A percentile compares a stretch with the other conserved stretches of the same genome.
These are phyloP conservation scores for Drosophila bocki DNA, from an alignment of 1,140 invertebrate genomes.

Conservation along the genomic window DNA sequence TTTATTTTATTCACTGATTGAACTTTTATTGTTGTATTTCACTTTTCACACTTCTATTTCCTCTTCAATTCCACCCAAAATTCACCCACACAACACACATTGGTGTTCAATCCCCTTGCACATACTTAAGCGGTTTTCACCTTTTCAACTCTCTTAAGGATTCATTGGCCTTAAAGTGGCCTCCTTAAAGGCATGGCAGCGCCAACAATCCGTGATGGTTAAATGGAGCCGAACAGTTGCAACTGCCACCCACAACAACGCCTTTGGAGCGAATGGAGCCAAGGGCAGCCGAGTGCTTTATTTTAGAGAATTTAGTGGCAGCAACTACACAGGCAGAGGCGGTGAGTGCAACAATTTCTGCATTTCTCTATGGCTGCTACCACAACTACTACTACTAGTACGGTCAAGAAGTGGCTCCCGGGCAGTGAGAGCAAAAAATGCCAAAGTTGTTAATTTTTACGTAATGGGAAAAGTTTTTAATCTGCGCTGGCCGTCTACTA, in stretches of 20 bases:
- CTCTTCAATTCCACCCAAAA: constrained; percentile 4
- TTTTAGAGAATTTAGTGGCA: constrained; percentile 68
- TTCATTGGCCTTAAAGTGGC: constrained; percentile 37
- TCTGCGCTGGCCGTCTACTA: constrained; percentile 41
- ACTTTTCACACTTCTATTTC: neutral
- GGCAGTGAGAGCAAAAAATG: constrained; percentile 38
- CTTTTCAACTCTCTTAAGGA: constrained; percentile 9
- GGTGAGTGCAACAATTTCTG: constrained; percentile 62
- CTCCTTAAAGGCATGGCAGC: constrained; percentile 26
- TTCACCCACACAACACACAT: neutral
- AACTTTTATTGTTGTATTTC: neutral
- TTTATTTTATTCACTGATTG: neutral
- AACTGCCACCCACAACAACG: constrained; percentile 22
- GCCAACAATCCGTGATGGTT: constrained; percentile 44
- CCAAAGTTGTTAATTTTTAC: constrained; percentile 77
- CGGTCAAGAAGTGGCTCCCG: constrained; percentile 38
- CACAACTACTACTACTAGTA: neutral
- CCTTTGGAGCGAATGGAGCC: constrained; percentile 25
- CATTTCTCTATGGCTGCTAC: constrained; percentile 12
- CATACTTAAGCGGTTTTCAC: constrained; percentile 20
- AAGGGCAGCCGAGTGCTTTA: constrained; percentile 42
- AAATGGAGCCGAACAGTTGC: constrained; percentile 51
- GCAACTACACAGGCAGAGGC: constrained; percentile 16
- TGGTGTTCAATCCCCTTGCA: constrained; percentile 12
- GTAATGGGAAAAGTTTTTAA: constrained; percentile 82